phyloP scores from a whole-genome alignment of 1,140 invertebrate species.

The Drosophila orena region DNA sequence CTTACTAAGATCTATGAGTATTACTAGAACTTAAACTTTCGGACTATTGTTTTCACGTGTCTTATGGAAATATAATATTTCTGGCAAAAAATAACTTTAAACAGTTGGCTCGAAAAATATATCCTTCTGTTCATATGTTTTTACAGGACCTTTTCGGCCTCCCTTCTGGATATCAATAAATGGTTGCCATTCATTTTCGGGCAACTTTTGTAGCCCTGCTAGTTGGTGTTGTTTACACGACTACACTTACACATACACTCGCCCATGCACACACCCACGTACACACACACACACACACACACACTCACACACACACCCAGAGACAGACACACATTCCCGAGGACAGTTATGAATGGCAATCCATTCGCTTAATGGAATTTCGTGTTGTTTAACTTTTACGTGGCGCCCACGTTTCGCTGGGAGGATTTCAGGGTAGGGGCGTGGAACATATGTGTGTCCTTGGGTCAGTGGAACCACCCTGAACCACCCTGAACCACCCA shows the following conservation, averaged over 20 bases:
- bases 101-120: neutral
- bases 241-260: neutral
- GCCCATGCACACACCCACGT: neutral
- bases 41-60: too few relatives aligned
- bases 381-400: slow-evolving; percentile 76
- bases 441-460: slow-evolving; percentile 20
- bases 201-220: slow-evolving; percentile 40
- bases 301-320: slow-evolving; percentile 2
- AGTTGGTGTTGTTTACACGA: slow-evolving; percentile 21
- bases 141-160: neutral
- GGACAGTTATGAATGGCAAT: slow-evolving; percentile 82
- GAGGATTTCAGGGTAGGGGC: neutral
- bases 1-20: too few relatives aligned
- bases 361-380: slow-evolving; percentile 82
- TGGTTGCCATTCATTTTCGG: slow-evolving; percentile 35
- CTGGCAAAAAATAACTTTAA: neutral
- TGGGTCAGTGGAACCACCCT: slow-evolving; percentile 23
- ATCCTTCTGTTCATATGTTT: neutral
- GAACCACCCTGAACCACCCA: neutral
- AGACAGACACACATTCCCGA: slow-evolving; percentile 29
- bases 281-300: neutral
- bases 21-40: too few relatives aligned
- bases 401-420: slow-evolving; percentile 17
- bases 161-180: slow-evolving; percentile 37
- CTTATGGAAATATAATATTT: too few relatives aligned